Conservation (phyloP, 2,888 invertebrate species). For the Helicoverpa assulta region DNA sequence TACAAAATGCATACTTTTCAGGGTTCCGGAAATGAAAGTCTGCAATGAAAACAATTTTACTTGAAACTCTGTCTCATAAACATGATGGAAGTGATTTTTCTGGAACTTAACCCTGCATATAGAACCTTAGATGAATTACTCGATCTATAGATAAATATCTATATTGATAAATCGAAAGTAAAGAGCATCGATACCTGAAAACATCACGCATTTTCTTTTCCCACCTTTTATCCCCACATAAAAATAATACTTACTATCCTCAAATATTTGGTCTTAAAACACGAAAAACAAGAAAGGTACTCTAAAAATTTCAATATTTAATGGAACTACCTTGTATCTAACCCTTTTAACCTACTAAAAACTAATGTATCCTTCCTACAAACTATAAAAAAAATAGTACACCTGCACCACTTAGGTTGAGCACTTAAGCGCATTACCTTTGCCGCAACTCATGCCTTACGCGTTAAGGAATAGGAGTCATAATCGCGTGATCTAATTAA, state of each 20-base stretch:
- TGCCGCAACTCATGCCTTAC: slow-evolving; percentile 47
- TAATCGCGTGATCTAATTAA: slow-evolving; percentile 61
- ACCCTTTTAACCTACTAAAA: slow-evolving; percentile 35
- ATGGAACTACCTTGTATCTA: slow-evolving; percentile 25
- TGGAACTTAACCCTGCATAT: no score
- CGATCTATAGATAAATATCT: no score
- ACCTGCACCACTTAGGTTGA: slow-evolving; percentile 64
- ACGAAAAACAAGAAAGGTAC: neutral
- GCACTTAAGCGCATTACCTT: slow-evolving; percentile 50
- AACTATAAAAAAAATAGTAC: slow-evolving; percentile 63
- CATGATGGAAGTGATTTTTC: no score
- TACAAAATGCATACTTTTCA: neutral
- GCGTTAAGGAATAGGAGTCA: slow-evolving; percentile 44
- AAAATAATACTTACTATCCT: no score
- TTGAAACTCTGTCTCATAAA: no score
- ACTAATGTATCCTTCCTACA: slow-evolving; percentile 44
- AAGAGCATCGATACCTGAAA: no score
- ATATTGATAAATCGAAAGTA: no score
- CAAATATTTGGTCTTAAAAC: no score
- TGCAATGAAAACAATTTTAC: neutral
- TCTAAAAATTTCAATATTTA: slow-evolving; percentile 31
- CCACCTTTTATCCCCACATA: no score
- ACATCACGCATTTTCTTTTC: no score
- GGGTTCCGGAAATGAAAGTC: neutral
- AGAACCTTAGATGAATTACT: no score